Evolutionary conservation across 1,140 invertebrate species (phyloP).

Genomic region (Sycophila sp.): DNA sequence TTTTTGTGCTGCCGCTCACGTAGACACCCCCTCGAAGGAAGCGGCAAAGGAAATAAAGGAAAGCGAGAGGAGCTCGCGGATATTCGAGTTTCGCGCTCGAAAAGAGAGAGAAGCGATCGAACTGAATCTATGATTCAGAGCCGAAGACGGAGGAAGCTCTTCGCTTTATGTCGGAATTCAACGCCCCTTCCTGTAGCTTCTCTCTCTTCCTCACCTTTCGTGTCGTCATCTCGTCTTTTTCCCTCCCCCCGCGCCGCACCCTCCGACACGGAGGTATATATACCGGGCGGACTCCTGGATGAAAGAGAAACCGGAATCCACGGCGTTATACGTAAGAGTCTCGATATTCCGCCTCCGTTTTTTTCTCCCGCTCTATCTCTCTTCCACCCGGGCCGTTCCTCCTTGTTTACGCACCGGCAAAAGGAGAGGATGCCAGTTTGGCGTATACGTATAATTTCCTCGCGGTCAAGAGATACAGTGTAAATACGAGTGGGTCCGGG

Average conservation of each 20-base stretch:
- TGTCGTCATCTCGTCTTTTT: background rate
- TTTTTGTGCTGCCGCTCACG: background rate
- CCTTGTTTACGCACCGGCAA: conserved; percentile 28
- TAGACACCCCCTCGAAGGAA: background rate
- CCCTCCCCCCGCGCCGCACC: background rate
- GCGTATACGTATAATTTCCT: background rate
- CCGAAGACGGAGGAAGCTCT: conserved; percentile 6
- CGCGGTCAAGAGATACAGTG: background rate
- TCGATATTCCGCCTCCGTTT: conserved; percentile 16
- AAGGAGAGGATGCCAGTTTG: background rate
- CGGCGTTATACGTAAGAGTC: conserved; percentile 5
- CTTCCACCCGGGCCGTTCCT: background rate
- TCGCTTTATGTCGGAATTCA: conserved; percentile 29
- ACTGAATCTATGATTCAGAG: conserved; percentile 32
- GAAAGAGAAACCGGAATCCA: conserved; percentile 37
- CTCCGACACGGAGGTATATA: no score
- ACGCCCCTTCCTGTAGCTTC: conserved; percentile 25
- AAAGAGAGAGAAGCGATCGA: background rate
- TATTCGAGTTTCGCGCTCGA: conserved; percentile 35
- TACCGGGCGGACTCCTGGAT: no score
- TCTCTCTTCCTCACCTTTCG: conserved; percentile 4
- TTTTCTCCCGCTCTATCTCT: background rate
- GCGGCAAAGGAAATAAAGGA: background rate
- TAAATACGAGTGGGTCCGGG: conserved; percentile 13
- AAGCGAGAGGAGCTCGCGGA: background rate